Conservation (phyloP, 2,888 invertebrate species). For the Sarcophaga subvicina region DNA sequence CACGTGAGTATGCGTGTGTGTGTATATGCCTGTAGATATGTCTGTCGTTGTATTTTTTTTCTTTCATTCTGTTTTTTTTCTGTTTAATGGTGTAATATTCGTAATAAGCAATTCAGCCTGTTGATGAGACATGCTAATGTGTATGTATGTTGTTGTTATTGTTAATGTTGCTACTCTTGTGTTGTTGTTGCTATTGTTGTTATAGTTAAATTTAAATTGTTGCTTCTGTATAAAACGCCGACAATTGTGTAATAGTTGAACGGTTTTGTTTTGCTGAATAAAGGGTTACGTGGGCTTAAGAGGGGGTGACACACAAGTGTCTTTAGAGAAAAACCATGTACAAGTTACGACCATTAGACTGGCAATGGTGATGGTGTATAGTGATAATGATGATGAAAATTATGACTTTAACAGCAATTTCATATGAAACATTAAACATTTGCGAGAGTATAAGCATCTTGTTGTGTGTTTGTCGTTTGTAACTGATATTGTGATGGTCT, state of each 20-base stretch:
- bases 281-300: conserved; percentile 23
- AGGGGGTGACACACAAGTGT: conserved; percentile 26
- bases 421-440: conserved; percentile 63
- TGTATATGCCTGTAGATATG: not conserved
- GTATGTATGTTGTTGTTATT: conserved; percentile 10
- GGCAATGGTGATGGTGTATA: not conserved
- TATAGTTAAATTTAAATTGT: conserved; percentile 25
- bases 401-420: conserved; percentile 66
- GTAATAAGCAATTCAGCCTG: conserved; percentile 61
- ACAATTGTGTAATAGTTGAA: conserved; percentile 56
- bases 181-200: not conserved
- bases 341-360: conserved; percentile 6
- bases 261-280: not conserved
- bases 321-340: conserved; percentile 38
- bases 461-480: not conserved
- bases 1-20: not conserved
- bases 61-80: not conserved
- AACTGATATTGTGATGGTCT: conserved; percentile 33
- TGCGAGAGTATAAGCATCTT: conserved; percentile 8
- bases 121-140: conserved; percentile 53
- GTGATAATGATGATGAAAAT: conserved; percentile 58
- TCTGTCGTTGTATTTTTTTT: not conserved
- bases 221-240: conserved; percentile 54
- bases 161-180: conserved; percentile 6
- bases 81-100: conserved; percentile 24